Evolutionary conservation across 2,113 vertebrate genomes (phyloP).

Genomic region (Hippocampus guttulatus): DNA sequence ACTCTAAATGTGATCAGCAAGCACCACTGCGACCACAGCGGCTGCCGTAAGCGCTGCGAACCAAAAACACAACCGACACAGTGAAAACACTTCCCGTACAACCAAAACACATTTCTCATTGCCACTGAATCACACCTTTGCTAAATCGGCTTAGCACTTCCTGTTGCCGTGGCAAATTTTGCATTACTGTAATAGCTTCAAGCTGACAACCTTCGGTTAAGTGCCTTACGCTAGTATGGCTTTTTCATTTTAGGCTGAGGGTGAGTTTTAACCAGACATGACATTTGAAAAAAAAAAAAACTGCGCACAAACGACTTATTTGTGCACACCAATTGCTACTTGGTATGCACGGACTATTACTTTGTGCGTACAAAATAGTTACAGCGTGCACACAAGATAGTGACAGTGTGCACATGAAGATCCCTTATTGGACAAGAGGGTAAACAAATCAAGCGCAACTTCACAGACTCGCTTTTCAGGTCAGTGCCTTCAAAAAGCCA

Average conservation of each 20-base stretch:
- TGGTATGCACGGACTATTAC: too few relatives aligned
- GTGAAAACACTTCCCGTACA: constrained; percentile 37
- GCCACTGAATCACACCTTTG: constrained; percentile 49
- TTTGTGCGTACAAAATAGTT: too few relatives aligned
- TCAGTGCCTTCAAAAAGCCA: too few relatives aligned
- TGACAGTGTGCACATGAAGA: too few relatives aligned
- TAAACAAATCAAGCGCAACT: too few relatives aligned
- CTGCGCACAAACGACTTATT: too few relatives aligned
- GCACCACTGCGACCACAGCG: constrained; percentile 28
- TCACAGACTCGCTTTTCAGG: too few relatives aligned
- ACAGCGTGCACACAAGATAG: too few relatives aligned
- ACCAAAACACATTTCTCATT: constrained; percentile 32
- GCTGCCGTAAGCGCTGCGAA: constrained; percentile 41
- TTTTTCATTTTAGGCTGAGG: neutral
- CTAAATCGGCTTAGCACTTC: constrained; percentile 22
- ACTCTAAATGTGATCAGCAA: constrained; percentile 17
- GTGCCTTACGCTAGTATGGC: neutral
- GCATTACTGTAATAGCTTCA: neutral
- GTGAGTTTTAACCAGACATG: neutral
- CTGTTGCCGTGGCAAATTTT: constrained; percentile 14
- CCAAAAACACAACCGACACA: constrained; percentile 35
- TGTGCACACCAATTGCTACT: too few relatives aligned
- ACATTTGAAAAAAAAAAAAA: too few relatives aligned
- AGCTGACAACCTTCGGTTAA: neutral
- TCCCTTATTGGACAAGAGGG: too few relatives aligned